Evolutionary conservation across 2,797 vertebrate genomes (phyloP).

Genomic region (Oryzias dopingdopingensis): DNA sequence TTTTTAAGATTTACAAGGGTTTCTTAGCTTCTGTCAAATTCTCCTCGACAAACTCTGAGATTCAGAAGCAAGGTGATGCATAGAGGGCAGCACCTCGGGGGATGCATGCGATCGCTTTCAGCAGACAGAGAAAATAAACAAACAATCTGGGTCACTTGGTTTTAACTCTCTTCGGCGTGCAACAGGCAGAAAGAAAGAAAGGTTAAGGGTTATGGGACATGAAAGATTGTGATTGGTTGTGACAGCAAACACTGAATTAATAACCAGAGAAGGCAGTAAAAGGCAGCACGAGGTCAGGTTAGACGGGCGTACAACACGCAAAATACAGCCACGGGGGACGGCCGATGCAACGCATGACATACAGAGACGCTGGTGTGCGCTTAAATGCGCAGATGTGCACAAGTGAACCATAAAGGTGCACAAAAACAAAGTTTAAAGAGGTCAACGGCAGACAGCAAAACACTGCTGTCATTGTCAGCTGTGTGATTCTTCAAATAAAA

Average conservation of each 20-base stretch:
- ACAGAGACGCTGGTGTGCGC: slow-evolving; percentile 26
- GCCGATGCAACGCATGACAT: slow-evolving; percentile 30
- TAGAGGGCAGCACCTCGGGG: slow-evolving; percentile 36
- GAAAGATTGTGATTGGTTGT: slow-evolving; percentile 52
- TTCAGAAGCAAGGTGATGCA: slow-evolving; percentile 16
- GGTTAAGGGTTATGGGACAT: slow-evolving; percentile 49
- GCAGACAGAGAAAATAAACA: slow-evolving; percentile 38
- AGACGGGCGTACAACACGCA: slow-evolving; percentile 13
- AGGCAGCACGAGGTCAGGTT: slow-evolving; percentile 40
- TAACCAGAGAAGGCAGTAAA: slow-evolving; percentile 60
- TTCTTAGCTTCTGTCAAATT: slow-evolving; percentile 16
- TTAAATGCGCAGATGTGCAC: slow-evolving; percentile 8
- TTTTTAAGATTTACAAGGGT: slow-evolving; percentile 34
- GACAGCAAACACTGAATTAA: slow-evolving; percentile 72
- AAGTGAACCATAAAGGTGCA: not conserved
- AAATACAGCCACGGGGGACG: slow-evolving; percentile 40
- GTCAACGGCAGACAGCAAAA: slow-evolving; percentile 11
- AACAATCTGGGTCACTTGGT: slow-evolving; percentile 58
- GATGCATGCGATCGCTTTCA: slow-evolving; percentile 48
- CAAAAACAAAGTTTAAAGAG: slow-evolving; percentile 10
- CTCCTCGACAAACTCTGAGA: slow-evolving; percentile 20
- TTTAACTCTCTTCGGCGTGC: slow-evolving; percentile 38
- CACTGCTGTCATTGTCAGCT: slow-evolving; percentile 6
- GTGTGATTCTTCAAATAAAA: not conserved
- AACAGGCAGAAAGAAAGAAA: slow-evolving; percentile 34